These are phyloP conservation scores for Deilephila elpenor DNA, from an alignment of 2,888 invertebrate genomes.

Conservation along the genomic window DNA sequence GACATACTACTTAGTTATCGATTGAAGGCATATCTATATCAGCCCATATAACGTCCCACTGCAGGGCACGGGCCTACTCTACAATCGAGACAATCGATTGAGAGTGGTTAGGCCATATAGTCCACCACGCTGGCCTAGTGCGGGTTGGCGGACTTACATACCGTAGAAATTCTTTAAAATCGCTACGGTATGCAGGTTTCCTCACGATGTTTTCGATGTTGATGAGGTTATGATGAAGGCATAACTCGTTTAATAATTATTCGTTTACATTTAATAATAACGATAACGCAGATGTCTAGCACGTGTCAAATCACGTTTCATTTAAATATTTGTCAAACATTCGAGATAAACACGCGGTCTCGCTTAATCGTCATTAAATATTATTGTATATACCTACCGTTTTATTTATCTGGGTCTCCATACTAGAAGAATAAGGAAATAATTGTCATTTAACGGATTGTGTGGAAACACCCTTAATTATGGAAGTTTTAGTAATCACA, in stretches of 20 bases:
- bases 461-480: too few species aligned
- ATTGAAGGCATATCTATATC: background rate
- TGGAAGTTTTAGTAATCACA: too few species aligned
- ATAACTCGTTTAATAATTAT: background rate
- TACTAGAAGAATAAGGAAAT: background rate
- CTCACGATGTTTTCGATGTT: too few species aligned
- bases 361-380: background rate
- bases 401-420: background rate
- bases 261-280: background rate
- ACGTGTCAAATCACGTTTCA: slow-evolving; percentile 14
- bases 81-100: too few species aligned
- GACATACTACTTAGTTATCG: background rate
- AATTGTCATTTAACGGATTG: background rate
- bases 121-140: too few species aligned
- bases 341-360: background rate
- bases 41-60: too few species aligned
- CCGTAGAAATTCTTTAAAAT: too few species aligned
- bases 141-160: too few species aligned
- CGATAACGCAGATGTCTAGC: background rate
- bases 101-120: too few species aligned
- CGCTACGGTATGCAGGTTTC: too few species aligned
- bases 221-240: too few species aligned
- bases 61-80: too few species aligned
- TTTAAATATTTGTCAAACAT: slow-evolving; percentile 1
- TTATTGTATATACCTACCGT: background rate